Conservation (phyloP, 2,797 vertebrate species). For the Limnodromus scolopaceus region DNA sequence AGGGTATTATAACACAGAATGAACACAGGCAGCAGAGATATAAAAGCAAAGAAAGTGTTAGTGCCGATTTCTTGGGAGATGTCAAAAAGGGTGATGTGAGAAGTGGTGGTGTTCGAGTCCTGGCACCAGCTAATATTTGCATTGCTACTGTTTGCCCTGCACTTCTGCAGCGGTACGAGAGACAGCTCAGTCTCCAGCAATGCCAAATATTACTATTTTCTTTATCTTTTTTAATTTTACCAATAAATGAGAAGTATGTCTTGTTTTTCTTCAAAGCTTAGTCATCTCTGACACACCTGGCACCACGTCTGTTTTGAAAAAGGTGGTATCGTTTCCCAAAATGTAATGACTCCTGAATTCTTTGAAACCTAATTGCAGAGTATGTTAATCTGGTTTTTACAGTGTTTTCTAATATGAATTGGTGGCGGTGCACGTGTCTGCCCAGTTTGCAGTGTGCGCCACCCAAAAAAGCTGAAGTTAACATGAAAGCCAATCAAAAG, state of each 20-base stretch:
- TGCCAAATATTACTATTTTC: background rate
- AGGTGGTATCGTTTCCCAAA: conserved; percentile 51
- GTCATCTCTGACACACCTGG: conserved; percentile 65
- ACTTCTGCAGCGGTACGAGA: background rate
- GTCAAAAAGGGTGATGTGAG: background rate
- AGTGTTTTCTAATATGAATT: background rate
- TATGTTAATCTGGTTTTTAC: conserved; percentile 13
- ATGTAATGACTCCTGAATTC: conserved; percentile 40
- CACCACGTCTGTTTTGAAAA: conserved; percentile 61
- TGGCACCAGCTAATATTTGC: background rate
- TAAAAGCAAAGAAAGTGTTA: background rate
- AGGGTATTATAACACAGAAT: background rate
- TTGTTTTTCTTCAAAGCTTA: conserved; percentile 67
- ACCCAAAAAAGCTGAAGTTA: background rate
- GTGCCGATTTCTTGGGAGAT: background rate
- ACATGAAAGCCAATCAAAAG: conserved; percentile 1
- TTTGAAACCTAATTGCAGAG: conserved; percentile 63
- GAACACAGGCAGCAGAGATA: background rate
- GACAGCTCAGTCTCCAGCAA: background rate
- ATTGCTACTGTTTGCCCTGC: background rate
- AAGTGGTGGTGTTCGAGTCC: background rate
- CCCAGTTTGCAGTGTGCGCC: background rate
- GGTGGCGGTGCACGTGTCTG: background rate
- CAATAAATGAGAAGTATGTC: background rate
- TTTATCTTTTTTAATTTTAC: background rate